A percentile compares a stretch with the other conserved stretches of the same genome.
These are phyloP conservation scores for Drosophila melanogaster DNA, from an alignment of 1,140 invertebrate species.

Conservation along the genomic window Release_6_plus_ISO1_MT NC_004354.4:10163501-10164000, in stretches of 20 bases:
- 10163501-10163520: not conserved
- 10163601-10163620: not conserved
- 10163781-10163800: constrained; percentile 1
- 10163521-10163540: not conserved
- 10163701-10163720: constrained; percentile 47
- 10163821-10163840: constrained; percentile 42
- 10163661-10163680: constrained; percentile 25
- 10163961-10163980: no score
- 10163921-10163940: constrained; percentile 19
- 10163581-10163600: not conserved
- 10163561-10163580: not conserved
- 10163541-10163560: not conserved
- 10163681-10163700: not conserved
- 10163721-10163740: constrained; percentile 37
- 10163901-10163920: constrained; percentile 15
- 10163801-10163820: constrained; percentile 28
- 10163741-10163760: constrained; percentile 45
- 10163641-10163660: constrained; percentile 31
- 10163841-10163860: constrained; percentile 32
- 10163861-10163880: constrained; percentile 11
- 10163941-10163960: not conserved
- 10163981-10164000: constrained; percentile 6
- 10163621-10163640: not conserved
- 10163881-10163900: constrained; percentile 1
- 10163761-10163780: constrained; percentile 39